Percentiles rank a stretch among this genome's conserved stretches.
phyloP scores from a whole-genome alignment of 2,113 vertebrate genomes.

The Zosterops lateralis region DNA sequence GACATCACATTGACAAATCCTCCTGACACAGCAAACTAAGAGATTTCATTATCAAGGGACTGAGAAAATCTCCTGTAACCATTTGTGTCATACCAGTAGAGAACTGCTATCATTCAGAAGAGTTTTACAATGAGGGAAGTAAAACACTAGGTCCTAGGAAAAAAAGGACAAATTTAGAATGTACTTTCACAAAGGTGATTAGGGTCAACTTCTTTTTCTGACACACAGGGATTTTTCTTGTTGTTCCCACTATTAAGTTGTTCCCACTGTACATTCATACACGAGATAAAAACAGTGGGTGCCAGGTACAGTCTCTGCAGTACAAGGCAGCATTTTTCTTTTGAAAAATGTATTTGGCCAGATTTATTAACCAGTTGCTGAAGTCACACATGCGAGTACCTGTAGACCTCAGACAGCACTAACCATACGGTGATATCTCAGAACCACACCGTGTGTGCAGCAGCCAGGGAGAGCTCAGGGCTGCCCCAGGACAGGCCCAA shows the following conservation, averaged over 20 bases:
- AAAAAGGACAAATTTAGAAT: neutral
- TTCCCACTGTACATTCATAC: neutral
- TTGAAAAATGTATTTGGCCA: neutral
- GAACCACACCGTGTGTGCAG: accelerated
- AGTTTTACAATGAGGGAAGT: neutral
- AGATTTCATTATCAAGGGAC: neutral
- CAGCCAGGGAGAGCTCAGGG: neutral
- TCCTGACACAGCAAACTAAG: neutral
- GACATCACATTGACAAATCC: neutral
- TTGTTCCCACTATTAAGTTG: neutral
- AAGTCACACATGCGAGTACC: neutral
- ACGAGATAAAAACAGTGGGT: neutral
- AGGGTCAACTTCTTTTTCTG: neutral
- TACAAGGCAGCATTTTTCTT: neutral
- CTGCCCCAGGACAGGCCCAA: neutral
- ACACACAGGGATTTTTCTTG: neutral
- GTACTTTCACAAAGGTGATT: neutral
- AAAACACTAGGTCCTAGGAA: neutral
- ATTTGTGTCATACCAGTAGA: neutral
- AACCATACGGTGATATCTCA: neutral
- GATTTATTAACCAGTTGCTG: neutral
- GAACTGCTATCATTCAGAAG: neutral
- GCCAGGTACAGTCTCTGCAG: neutral
- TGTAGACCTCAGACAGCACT: neutral
- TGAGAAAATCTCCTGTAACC: neutral